A percentile compares a stretch with the other conserved stretches of the same genome.
Evolutionary conservation across 2,797 vertebrate species (phyloP).

Genomic region (Kryptopterus vitreolus): DNA sequence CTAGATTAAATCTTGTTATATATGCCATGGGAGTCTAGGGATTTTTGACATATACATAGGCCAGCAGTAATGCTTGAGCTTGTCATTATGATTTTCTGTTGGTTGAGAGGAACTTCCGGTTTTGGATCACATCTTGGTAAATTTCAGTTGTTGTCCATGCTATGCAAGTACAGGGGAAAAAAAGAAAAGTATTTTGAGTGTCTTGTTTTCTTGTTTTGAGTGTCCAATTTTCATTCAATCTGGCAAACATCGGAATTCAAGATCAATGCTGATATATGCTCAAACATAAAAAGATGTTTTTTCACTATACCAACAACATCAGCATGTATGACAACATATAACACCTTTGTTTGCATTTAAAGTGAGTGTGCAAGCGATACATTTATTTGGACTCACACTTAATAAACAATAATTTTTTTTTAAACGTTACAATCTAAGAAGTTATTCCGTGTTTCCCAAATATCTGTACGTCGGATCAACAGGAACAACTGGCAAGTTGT

Average conservation of each 20-base stretch:
- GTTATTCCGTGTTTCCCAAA: slow-evolving; percentile 41
- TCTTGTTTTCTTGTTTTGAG: slow-evolving; percentile 24
- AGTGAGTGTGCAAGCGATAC: slow-evolving; percentile 52
- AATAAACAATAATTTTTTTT: slow-evolving; percentile 54
- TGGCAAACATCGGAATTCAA: slow-evolving; percentile 21
- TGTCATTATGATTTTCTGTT: slow-evolving; percentile 28
- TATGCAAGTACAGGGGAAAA: slow-evolving; percentile 22
- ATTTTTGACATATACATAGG: slow-evolving; percentile 26
- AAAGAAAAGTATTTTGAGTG: slow-evolving; percentile 19
- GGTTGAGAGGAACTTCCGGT: slow-evolving; percentile 10
- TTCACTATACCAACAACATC: slow-evolving; percentile 54
- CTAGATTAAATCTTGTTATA: slow-evolving; percentile 38
- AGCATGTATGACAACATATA: slow-evolving; percentile 54
- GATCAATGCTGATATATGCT: slow-evolving; percentile 40
- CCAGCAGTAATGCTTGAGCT: slow-evolving; percentile 25
- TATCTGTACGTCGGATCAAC: slow-evolving; percentile 43
- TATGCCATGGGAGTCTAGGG: slow-evolving; percentile 29
- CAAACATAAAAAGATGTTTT: slow-evolving; percentile 51
- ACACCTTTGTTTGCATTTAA: slow-evolving; percentile 50
- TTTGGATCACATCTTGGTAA: slow-evolving; percentile 22
- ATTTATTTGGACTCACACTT: slow-evolving; percentile 56
- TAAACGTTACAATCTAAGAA: slow-evolving; percentile 51
- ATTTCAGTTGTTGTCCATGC: slow-evolving; percentile 42
- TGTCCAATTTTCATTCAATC: slow-evolving; percentile 15
- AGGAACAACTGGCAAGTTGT: slow-evolving; percentile 38